Percentiles rank a stretch among this genome's conserved stretches.
Evolutionary conservation across 2,113 vertebrate genomes (phyloP).

Genomic region (Mesitornis unicolor): DNA sequence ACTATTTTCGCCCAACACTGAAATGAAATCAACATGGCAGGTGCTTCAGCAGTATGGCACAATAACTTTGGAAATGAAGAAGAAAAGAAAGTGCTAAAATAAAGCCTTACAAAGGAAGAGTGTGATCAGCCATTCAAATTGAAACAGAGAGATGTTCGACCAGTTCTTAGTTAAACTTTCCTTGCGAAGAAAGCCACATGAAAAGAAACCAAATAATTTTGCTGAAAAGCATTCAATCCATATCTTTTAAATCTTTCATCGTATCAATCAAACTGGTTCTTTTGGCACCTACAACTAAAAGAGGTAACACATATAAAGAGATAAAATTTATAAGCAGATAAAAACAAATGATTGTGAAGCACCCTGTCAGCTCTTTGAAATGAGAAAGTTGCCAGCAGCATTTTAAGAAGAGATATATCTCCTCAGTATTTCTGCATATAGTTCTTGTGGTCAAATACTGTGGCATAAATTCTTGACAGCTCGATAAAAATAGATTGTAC

Average conservation of each 20-base stretch:
- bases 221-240: not conserved
- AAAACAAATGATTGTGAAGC: not conserved
- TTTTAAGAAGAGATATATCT: not conserved
- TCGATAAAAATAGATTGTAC: not conserved
- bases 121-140: not conserved
- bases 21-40: constrained; percentile 31
- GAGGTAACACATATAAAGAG: not conserved
- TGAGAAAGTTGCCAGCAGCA: not conserved
- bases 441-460: not conserved
- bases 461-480: not conserved
- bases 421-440: not conserved
- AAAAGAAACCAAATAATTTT: not conserved
- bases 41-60: constrained; percentile 23
- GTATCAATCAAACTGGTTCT: not conserved
- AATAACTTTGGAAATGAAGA: not conserved
- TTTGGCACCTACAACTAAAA: not conserved
- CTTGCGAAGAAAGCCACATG: not conserved
- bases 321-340: not conserved
- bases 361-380: not conserved
- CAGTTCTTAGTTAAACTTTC: not conserved
- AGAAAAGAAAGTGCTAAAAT: not conserved
- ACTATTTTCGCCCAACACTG: constrained; percentile 4
- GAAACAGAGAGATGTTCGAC: not conserved
- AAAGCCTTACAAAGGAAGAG: not conserved
- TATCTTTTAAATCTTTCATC: not conserved